Percentiles rank a stretch among this genome's conserved stretches.
Evolutionary conservation across 2,888 invertebrate species (phyloP).

Genomic region (Pachycephus smyrnensis): DNA sequence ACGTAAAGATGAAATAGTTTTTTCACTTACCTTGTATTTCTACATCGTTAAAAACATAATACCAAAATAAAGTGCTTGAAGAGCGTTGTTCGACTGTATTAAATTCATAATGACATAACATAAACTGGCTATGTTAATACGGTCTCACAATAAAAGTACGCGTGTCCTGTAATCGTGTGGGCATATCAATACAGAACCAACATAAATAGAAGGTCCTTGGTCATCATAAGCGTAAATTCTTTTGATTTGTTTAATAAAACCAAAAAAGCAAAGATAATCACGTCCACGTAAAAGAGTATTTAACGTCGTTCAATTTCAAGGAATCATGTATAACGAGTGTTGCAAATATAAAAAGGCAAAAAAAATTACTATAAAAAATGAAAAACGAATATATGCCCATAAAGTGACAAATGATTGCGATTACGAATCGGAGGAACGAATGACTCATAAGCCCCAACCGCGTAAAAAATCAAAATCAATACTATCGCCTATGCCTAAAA

Average conservation of each 20-base stretch:
- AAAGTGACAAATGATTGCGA: background rate
- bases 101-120: background rate
- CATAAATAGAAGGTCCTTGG: background rate
- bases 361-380: constrained; percentile 13
- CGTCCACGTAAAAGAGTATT: background rate
- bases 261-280: background rate
- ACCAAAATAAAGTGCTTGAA: background rate
- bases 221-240: background rate
- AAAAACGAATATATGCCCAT: background rate
- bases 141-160: background rate
- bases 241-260: background rate
- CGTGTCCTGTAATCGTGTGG: background rate
- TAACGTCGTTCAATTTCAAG: background rate
- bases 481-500: background rate
- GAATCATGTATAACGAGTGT: constrained; percentile 21
- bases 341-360: constrained; percentile 22
- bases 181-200: background rate
- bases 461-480: background rate
- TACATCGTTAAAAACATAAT: background rate
- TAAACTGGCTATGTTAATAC: background rate
- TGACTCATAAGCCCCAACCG: background rate
- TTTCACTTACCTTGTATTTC: background rate
- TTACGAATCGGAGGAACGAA: background rate
- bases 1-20: background rate
- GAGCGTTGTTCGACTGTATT: background rate